phyloP scores from a whole-genome alignment of 2,113 vertebrate species.

The Pseudorectes ferrugineus region DNA sequence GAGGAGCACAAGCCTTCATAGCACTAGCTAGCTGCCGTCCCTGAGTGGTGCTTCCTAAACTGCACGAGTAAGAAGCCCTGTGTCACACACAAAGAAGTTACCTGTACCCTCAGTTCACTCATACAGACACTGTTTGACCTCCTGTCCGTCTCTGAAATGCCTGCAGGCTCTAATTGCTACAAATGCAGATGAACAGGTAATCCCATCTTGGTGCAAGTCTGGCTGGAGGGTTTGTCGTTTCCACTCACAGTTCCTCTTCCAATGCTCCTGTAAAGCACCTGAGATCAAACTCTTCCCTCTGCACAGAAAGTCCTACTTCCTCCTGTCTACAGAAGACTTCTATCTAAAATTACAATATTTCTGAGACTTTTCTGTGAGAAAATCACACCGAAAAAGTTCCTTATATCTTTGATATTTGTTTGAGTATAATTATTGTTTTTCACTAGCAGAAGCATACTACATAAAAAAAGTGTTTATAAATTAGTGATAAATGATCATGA shows the following conservation, averaged over 20 bases:
- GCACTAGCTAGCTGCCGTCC: neutral
- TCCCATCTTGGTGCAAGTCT: neutral
- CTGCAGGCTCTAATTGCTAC: neutral
- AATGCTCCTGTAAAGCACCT: neutral
- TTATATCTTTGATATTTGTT: neutral
- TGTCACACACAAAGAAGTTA: neutral
- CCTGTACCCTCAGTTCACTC: neutral
- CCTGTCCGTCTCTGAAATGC: neutral
- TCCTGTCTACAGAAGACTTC: neutral
- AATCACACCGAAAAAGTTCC: neutral
- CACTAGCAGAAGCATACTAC: neutral
- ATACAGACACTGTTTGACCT: neutral
- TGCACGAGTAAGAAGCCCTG: accelerated
- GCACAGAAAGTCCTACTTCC: neutral
- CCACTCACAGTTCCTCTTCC: neutral
- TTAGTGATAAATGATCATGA: neutral
- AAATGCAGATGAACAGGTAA: neutral
- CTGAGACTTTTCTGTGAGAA: neutral
- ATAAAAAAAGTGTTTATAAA: neutral
- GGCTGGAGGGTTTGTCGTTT: neutral
- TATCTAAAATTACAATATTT: neutral
- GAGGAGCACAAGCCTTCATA: neutral
- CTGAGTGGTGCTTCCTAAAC: neutral
- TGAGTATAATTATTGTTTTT: neutral
- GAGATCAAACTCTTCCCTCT: neutral